phyloP scores from a whole-genome alignment of 2,113 vertebrate species.

The Ciconia maguari region DNA sequence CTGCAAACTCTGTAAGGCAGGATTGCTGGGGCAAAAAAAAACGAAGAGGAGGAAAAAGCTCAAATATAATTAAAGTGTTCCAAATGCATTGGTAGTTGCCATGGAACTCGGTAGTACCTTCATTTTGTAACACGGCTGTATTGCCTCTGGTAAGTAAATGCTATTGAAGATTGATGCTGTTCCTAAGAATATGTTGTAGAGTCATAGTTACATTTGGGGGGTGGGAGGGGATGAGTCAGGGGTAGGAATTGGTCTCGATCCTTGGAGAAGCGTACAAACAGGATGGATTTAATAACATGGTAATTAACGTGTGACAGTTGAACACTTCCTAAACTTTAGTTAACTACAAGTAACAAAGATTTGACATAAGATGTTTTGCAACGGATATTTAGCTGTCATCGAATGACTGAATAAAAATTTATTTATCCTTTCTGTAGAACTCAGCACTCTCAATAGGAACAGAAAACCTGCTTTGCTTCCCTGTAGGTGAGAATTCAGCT shows the following conservation, averaged over 20 bases:
- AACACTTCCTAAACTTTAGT: not conserved
- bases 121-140: not conserved
- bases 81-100: not conserved
- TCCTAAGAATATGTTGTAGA: not conserved
- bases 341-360: not conserved
- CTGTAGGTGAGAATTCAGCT: conserved; percentile 4
- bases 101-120: not conserved
- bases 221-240: not conserved
- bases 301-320: not conserved
- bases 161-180: not conserved
- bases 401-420: not conserved
- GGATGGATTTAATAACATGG: conserved; percentile 31
- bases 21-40: not conserved
- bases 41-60: not conserved
- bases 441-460: not conserved
- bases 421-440: not conserved
- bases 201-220: not conserved
- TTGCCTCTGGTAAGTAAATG: not conserved
- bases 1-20: not conserved
- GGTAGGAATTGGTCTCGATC: not conserved
- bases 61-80: not conserved
- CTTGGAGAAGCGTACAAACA: not conserved
- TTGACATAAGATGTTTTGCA: not conserved
- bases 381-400: not conserved
- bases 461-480: not conserved